A percentile compares a stretch with the other conserved stretches of the same genome.
Evolutionary conservation across 2,797 vertebrate species (phyloP).

Genomic region (Centropyge bicolor): DNA sequence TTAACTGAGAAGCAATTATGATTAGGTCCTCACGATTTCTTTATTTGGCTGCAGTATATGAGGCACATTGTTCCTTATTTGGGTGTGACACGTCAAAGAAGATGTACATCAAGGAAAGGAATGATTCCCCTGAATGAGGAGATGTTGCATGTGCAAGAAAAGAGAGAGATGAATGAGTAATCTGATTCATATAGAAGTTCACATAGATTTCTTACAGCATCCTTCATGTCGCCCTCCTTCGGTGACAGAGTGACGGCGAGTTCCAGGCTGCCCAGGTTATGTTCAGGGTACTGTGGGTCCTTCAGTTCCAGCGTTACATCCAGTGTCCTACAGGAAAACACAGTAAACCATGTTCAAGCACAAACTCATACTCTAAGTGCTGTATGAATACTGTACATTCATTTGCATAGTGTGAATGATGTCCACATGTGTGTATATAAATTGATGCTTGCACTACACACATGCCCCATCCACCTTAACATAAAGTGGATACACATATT

Average conservation of each 20-base stretch:
- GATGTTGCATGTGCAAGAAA: neutral
- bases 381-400: neutral
- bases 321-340: conserved; percentile 82
- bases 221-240: conserved; percentile 89
- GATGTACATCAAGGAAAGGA: neutral
- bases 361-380: neutral
- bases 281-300: conserved; percentile 92
- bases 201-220: conserved; percentile 87
- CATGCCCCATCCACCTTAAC: neutral
- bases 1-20: neutral
- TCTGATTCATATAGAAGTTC: conserved; percentile 4
- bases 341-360: neutral
- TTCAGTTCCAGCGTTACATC: conserved; percentile 92
- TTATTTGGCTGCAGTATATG: neutral
- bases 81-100: neutral
- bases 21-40: neutral
- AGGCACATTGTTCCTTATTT: neutral
- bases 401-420: neutral
- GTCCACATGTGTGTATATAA: neutral
- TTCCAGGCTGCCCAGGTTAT: conserved; percentile 91
- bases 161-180: conserved; percentile 21
- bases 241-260: conserved; percentile 88
- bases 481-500: neutral
- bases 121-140: conserved; percentile 3
- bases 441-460: neutral